Base-by-base conservation (phyloP, 2,113 vertebrate genomes). In the Ceratotherium simum region DNA sequence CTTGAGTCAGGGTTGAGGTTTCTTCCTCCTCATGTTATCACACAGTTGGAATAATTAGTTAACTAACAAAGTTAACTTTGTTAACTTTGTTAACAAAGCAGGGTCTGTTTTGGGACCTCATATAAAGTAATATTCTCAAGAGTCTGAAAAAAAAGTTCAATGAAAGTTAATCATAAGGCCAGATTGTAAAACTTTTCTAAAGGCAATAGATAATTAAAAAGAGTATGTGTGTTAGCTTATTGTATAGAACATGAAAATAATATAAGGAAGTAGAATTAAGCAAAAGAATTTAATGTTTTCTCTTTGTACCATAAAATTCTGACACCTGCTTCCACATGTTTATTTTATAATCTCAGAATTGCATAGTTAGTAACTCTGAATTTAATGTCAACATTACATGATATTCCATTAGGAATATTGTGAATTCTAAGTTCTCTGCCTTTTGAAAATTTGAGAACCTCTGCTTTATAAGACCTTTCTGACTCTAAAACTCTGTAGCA, bases 171-270 rank as follows among this genome's bases (percentile, higher is more conserved):
- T 58, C 72, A 80, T 39, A 80, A 76, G 4, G 16, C 33, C 25
- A 94, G 70, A 64, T 70, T 64, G n/a, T 69, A 75, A 95, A 93
- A 83, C 25, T 88, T 17, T 89, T 75, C 21, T 73, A 54, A 33
- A 78, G 90, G 23, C 51, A 90, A 75, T 69, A 51, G 20, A 46
- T 62, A 95, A 79, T 54, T 89, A 13, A 96, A 90, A 75, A 76
- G 48, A 64, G 46, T 56, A 36, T 75, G 2, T 36, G 9, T 76
- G 27, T 72, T 54, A 79, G 14, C 46, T 29, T 80, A 62, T 56
- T 65, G 6, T 62, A 54, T 25, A 75, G 33, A 84, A 51, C 14
- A 14, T 73, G 14, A 65, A 93, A 64, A 39, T 73, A 84, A 73
- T 64, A 46, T 29, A 11, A 73, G 17, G 25, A 80, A 42, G 31